Percentiles rank a stretch among this genome's conserved stretches.
Conservation (phyloP, 2,888 invertebrate genomes). For the Lycaena phlaeas region DNA sequence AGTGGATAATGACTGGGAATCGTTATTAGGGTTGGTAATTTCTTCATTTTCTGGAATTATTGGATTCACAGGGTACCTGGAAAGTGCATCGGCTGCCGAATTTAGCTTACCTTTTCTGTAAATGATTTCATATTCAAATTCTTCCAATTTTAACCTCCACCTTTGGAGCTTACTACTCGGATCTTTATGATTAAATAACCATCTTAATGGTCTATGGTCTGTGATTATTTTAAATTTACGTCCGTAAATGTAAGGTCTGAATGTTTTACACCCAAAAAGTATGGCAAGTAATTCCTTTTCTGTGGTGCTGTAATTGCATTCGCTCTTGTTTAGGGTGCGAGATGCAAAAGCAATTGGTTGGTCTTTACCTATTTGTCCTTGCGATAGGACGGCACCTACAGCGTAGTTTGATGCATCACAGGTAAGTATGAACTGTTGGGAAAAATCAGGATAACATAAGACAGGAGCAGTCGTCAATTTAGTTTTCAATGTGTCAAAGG, state of each 20-base stretch:
- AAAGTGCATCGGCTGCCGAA: slow-evolving; percentile 11
- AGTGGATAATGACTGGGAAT: too few relatives aligned
- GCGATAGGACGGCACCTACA: slow-evolving; percentile 18
- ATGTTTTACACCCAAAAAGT: slow-evolving; percentile 16
- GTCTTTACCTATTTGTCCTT: slow-evolving; percentile 19
- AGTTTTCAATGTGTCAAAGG: too few relatives aligned
- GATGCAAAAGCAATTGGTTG: slow-evolving; percentile 16
- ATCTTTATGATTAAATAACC: slow-evolving; percentile 19
- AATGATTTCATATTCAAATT: slow-evolving; percentile 16
- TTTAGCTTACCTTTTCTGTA: slow-evolving; percentile 15
- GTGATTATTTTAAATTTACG: slow-evolving; percentile 17
- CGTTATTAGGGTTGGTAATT: too few relatives aligned
- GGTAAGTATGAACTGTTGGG: too few relatives aligned
- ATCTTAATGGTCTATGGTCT: slow-evolving; percentile 19
- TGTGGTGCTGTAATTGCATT: slow-evolving; percentile 13
- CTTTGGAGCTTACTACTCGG: slow-evolving; percentile 16
- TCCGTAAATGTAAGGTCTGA: slow-evolving; percentile 28
- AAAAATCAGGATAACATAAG: too few relatives aligned
- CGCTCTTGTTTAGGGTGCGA: slow-evolving; percentile 12
- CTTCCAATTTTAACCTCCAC: slow-evolving; percentile 19
- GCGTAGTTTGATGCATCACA: slow-evolving; percentile 23
- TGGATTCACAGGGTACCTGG: too few relatives aligned
- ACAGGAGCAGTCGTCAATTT: too few relatives aligned
- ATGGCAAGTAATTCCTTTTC: slow-evolving; percentile 16
- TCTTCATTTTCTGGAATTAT: too few relatives aligned